Evolutionary conservation across 2,797 vertebrate species (phyloP).

Genomic region (Xenops minutus): DNA sequence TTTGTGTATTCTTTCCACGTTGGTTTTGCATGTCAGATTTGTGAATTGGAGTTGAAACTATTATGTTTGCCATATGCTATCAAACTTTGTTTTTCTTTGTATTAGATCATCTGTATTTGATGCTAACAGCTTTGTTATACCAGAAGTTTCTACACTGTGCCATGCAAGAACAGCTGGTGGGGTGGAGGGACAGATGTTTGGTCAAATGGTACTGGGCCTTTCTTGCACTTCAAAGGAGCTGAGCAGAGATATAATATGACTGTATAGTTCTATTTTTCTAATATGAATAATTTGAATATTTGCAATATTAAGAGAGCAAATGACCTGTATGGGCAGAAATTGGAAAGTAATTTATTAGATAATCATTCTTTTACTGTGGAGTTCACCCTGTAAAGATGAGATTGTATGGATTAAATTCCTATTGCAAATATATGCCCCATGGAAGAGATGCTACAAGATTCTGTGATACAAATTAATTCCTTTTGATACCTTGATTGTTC

Average conservation of each 20-base stretch:
- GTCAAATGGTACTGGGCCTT: constrained; percentile 45
- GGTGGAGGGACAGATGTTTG: constrained; percentile 66
- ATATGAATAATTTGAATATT: constrained; percentile 29
- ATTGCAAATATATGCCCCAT: not conserved
- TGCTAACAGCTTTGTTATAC: constrained; percentile 49
- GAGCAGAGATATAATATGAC: not conserved
- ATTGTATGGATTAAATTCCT: not conserved
- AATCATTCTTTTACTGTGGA: not conserved
- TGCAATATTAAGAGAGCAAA: not conserved
- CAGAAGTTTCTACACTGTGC: constrained; percentile 16
- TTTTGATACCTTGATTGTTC: not conserved
- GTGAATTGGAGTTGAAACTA: constrained; percentile 4
- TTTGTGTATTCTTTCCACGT: not conserved
- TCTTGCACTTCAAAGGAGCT: constrained; percentile 36
- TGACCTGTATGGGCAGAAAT: not conserved
- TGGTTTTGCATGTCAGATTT: not conserved
- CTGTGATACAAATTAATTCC: not conserved
- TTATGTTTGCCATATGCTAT: constrained; percentile 38
- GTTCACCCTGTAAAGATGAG: not conserved
- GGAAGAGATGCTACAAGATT: not conserved
- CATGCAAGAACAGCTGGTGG: constrained; percentile 38
- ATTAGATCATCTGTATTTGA: constrained; percentile 42
- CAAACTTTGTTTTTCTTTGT: constrained; percentile 34
- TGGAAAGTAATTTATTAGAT: not conserved
- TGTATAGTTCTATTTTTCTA: not conserved